These are phyloP conservation scores for Coregonus ussuriensis DNA, from an alignment of 2,797 vertebrate species.

Conservation along the genomic window DNA sequence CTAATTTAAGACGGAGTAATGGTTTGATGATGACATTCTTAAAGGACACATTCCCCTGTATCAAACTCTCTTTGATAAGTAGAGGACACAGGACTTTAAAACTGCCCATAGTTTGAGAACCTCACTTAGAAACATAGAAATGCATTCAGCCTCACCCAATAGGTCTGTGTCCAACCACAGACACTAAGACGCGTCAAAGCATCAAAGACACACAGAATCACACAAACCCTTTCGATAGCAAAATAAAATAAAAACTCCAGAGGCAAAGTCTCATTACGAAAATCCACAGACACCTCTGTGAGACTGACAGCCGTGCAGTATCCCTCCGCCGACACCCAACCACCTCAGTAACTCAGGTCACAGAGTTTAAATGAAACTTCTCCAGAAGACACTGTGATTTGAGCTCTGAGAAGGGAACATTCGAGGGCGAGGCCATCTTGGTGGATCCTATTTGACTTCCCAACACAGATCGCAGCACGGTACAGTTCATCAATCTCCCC, in stretches of 20 bases:
- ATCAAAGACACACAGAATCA: constrained; percentile 30
- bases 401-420: constrained; percentile 40
- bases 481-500: constrained; percentile 22
- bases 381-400: constrained; percentile 33
- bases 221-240: not conserved
- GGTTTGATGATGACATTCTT: not conserved
- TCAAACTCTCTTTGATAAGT: not conserved
- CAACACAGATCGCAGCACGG: constrained; percentile 16
- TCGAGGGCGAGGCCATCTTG: constrained; percentile 35
- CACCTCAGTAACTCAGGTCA: constrained; percentile 25
- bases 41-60: not conserved
- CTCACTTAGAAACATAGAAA: not conserved
- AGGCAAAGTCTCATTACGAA: constrained; percentile 30
- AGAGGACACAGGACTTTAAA: not conserved
- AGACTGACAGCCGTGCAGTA: constrained; percentile 12
- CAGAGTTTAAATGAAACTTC: constrained; percentile 39
- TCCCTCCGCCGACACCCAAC: constrained; percentile 8
- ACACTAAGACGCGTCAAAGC: not conserved
- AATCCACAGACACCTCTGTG: constrained; percentile 5
- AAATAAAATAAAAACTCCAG: not conserved
- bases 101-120: not conserved
- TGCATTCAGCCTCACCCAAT: not conserved
- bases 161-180: not conserved
- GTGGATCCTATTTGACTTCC: constrained; percentile 40
- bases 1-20: not conserved